A percentile compares a stretch with the other conserved stretches of the same genome.
phyloP scores from a whole-genome alignment of 2,888 invertebrate species.

The Aethes cnicana region DNA sequence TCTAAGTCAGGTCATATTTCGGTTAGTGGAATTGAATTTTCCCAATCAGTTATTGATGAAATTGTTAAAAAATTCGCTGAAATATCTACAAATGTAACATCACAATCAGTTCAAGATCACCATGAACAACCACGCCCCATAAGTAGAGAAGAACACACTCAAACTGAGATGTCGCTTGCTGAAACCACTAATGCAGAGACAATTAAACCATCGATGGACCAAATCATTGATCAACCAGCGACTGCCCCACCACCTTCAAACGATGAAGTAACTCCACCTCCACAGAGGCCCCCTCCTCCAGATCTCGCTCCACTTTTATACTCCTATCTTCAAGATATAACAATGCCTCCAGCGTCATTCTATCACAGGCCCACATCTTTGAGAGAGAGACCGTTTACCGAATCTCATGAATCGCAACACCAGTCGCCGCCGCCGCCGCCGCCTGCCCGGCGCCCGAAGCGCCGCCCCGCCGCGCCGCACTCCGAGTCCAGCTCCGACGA shows the following conservation, averaged over 20 bases:
- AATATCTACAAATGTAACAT: constrained; percentile 56
- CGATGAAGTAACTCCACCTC: constrained; percentile 51
- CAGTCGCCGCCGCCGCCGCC: constrained; percentile 67
- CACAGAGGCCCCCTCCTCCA: constrained; percentile 75
- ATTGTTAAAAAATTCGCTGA: constrained; percentile 82
- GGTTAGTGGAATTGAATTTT: constrained; percentile 86
- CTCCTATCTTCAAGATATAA: constrained; percentile 79
- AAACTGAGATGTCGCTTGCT: constrained; percentile 53
- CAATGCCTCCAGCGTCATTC: constrained; percentile 73
- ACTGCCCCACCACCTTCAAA: constrained; percentile 37
- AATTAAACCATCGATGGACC: constrained; percentile 32
- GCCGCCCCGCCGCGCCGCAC: constrained; percentile 62
- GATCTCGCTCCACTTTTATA: constrained; percentile 74
- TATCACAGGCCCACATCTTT: constrained; percentile 64
- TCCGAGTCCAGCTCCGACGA: constrained; percentile 80
- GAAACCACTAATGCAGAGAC: constrained; percentile 37
- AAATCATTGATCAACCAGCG: constrained; percentile 16
- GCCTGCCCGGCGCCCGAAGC: constrained; percentile 78
- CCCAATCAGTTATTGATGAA: constrained; percentile 86
- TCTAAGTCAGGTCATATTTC: constrained; percentile 86
- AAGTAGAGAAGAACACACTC: constrained; percentile 70
- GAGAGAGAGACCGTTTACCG: constrained; percentile 60
- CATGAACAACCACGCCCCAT: constrained; percentile 49
- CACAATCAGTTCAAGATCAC: constrained; percentile 39
- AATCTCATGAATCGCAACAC: constrained; percentile 61